Percentiles rank a stretch among this genome's conserved stretches.
Evolutionary conservation across 1,140 invertebrate genomes (phyloP).

Genomic region (Penaeus vannamei): DNA sequence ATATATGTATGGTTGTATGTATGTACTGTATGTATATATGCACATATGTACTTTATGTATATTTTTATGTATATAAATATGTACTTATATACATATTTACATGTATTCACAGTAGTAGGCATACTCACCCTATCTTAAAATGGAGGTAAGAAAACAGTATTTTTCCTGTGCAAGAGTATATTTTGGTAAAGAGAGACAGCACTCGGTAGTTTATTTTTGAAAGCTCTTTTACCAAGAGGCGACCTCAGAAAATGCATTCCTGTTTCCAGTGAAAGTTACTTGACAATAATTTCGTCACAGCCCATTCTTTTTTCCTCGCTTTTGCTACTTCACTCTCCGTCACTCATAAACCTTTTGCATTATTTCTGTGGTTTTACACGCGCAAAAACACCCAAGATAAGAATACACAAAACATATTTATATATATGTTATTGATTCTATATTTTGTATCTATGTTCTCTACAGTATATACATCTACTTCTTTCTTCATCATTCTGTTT

Average conservation of each 20-base stretch:
- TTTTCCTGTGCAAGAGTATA: not conserved
- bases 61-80: not conserved
- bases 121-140: not conserved
- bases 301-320: not conserved
- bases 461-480: no score
- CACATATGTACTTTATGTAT: not conserved
- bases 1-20: no score
- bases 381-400: no score
- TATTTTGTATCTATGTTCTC: no score
- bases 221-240: not conserved
- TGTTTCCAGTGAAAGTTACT: not conserved
- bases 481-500: no score
- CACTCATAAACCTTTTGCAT: no score
- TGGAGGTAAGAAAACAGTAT: not conserved
- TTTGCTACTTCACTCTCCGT: no score
- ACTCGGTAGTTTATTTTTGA: not conserved
- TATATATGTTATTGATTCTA: no score
- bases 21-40: not conserved
- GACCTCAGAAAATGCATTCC: not conserved
- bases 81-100: not conserved
- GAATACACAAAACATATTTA: no score
- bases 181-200: not conserved
- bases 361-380: no score
- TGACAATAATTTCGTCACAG: not conserved
- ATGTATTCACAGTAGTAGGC: not conserved